Evolutionary conservation across 2,113 vertebrate genomes (phyloP).

Genomic region (Nyctibius bracteatus): DNA sequence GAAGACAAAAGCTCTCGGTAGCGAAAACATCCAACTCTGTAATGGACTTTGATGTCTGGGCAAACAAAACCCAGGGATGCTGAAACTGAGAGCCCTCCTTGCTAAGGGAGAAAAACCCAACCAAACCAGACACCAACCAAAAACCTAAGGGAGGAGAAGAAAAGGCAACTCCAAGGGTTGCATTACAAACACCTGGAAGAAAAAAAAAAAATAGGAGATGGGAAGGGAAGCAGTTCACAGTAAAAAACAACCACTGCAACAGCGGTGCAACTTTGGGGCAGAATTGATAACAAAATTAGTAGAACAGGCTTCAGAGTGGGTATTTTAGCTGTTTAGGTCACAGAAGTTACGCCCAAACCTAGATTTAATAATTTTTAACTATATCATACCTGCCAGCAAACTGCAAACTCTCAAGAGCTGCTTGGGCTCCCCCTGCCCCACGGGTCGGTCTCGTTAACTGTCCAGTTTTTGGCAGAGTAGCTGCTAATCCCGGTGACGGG

Average conservation of each 20-base stretch:
- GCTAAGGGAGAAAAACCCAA: background rate
- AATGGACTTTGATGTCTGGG: background rate
- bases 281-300: rapidly evolving
- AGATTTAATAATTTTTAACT: background rate
- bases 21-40: background rate
- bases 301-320: background rate
- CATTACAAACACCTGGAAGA: background rate
- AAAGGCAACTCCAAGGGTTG: background rate
- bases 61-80: background rate
- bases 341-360: background rate
- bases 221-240: background rate
- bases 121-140: background rate
- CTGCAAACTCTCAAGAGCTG: rapidly evolving
- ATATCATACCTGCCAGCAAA: rapidly evolving
- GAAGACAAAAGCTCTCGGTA: background rate
- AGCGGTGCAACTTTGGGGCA: background rate
- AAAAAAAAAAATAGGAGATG: background rate
- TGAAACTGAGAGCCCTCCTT: background rate
- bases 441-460: rapidly evolving
- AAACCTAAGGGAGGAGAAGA: background rate
- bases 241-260: background rate
- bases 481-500: rapidly evolving
- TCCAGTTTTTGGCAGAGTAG: rapidly evolving
- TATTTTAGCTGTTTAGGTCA: rapidly evolving
- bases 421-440: background rate